phyloP scores from a whole-genome alignment of 2,797 vertebrate genomes.

The Netta rufina region DNA sequence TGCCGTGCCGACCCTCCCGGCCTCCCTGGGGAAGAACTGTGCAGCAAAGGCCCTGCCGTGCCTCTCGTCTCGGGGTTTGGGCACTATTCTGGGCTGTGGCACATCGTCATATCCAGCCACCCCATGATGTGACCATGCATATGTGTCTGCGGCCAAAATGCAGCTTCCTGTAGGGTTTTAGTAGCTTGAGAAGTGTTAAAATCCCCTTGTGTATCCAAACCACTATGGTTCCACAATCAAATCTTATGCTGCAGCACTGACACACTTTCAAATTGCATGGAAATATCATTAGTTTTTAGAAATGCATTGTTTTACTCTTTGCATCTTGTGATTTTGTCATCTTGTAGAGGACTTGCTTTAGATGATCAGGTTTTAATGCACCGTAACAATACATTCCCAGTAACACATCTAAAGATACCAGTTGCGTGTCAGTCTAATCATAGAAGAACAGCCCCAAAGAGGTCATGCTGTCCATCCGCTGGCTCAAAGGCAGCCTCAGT shows the following conservation, averaged over 20 bases:
- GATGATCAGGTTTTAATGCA: not conserved
- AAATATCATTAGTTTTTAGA: not conserved
- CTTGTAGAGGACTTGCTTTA: not conserved
- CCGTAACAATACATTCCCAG: not conserved
- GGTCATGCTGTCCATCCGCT: not conserved
- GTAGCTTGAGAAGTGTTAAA: not conserved
- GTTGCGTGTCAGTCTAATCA: fast-evolving
- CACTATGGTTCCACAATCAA: not conserved
- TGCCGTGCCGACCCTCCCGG: not conserved
- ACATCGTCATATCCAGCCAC: fast-evolving
- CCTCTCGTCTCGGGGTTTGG: fast-evolving
- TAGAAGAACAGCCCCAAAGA: not conserved
- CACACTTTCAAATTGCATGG: fast-evolving
- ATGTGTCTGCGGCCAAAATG: not conserved
- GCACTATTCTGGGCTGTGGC: fast-evolving
- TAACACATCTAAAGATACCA: not conserved
- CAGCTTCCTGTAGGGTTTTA: not conserved
- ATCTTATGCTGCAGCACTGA: not conserved
- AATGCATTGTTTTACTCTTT: not conserved
- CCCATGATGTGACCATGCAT: fast-evolving
- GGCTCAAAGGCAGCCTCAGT: not conserved
- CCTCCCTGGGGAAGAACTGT: fast-evolving
- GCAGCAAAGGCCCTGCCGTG: fast-evolving
- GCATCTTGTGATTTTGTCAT: not conserved
- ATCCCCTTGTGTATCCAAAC: fast-evolving